Conservation (phyloP, 2,113 vertebrate species). For the Columba janthina region DNA sequence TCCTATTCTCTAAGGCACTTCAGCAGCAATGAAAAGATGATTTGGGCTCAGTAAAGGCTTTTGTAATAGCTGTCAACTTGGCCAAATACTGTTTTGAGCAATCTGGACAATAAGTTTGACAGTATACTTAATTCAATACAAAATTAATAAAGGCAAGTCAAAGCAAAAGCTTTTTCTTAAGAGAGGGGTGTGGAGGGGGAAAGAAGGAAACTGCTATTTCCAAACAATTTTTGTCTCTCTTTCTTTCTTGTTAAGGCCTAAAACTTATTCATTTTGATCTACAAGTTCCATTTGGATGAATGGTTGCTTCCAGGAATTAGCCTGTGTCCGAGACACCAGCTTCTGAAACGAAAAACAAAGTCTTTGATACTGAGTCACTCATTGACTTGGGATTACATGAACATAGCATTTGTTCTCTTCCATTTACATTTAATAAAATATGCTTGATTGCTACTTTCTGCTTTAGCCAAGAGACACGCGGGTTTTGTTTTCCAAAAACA, state of each 20-base stretch:
- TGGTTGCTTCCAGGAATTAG: background rate
- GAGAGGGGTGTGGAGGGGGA: accelerated
- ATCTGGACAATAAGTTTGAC: slow-evolving; percentile 17
- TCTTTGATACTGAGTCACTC: background rate
- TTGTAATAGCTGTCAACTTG: slow-evolving; percentile 49
- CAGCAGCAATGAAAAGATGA: slow-evolving; percentile 38
- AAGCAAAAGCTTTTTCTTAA: background rate
- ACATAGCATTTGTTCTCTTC: background rate
- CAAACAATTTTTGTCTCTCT: background rate
- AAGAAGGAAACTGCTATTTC: background rate
- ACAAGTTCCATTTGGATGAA: slow-evolving; percentile 17
- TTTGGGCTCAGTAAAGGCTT: slow-evolving; percentile 27
- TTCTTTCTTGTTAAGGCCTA: background rate
- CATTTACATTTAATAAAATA: slow-evolving; percentile 23
- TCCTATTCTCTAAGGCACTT: slow-evolving; percentile 23
- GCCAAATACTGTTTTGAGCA: slow-evolving; percentile 4
- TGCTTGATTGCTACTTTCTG: background rate
- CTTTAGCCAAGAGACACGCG: background rate
- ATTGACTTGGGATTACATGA: background rate
- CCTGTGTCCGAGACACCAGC: background rate
- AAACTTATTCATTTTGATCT: background rate
- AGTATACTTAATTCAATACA: background rate
- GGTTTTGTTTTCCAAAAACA: background rate
- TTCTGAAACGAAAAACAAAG: background rate
- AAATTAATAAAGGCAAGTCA: slow-evolving; percentile 14